Evolutionary conservation across 2,797 vertebrate species (phyloP).

Genomic region (Potorous gilbertii): DNA sequence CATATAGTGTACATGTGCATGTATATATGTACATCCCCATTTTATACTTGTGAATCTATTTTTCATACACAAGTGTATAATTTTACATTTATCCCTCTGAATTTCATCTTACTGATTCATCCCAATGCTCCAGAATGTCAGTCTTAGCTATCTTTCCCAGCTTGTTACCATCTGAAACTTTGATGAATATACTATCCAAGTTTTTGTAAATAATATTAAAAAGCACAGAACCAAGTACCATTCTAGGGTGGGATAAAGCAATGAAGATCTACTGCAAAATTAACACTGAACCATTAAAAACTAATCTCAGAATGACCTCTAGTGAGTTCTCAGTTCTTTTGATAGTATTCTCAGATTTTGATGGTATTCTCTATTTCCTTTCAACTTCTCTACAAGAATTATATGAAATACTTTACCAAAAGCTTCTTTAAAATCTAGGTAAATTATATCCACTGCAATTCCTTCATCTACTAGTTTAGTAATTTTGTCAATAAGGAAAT

Average conservation of each 20-base stretch:
- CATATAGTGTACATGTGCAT: no score
- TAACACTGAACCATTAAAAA: no score
- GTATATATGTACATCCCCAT: not conserved
- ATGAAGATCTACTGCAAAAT: no score
- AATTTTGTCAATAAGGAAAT: not conserved
- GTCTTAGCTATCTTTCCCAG: not conserved
- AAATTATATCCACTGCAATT: not conserved
- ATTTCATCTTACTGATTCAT: not conserved
- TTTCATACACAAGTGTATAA: not conserved
- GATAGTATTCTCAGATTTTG: not conserved
- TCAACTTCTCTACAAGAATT: not conserved
- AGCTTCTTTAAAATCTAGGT: not conserved
- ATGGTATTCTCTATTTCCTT: not conserved
- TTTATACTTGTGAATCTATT: not conserved
- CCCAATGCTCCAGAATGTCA: not conserved
- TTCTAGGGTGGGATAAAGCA: not conserved
- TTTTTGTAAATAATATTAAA: no score
- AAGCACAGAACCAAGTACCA: not conserved
- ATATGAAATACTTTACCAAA: not conserved
- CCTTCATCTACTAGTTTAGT: not conserved
- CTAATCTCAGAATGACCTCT: no score
- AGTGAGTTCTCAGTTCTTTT: not conserved
- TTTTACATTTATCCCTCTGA: not conserved
- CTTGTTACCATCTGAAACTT: not conserved
- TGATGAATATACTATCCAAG: not conserved